Percentiles rank a stretch among this genome's conserved stretches.
phyloP scores from a whole-genome alignment of 2,888 invertebrate species.

The Zygogramma bicolorata region DNA sequence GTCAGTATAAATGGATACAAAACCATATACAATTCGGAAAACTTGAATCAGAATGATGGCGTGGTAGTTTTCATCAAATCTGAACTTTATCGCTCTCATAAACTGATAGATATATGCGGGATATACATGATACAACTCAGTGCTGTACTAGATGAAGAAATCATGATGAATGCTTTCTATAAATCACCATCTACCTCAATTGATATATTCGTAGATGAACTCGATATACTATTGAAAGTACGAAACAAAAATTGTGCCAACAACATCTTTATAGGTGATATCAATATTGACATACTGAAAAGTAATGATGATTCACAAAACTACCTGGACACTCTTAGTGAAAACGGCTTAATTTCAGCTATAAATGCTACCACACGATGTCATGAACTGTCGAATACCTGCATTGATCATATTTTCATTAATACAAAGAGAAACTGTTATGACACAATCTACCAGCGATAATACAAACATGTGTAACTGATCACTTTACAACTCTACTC shows the following conservation, averaged over 20 bases:
- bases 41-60: no score
- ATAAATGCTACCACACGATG: slow-evolving; percentile 7
- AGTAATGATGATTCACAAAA: slow-evolving; percentile 13
- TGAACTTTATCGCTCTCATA: background rate
- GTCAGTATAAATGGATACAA: background rate
- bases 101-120: background rate
- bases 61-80: slow-evolving; percentile 13
- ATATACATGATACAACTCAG: slow-evolving; percentile 4
- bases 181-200: slow-evolving; percentile 3
- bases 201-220: slow-evolving; percentile 13
- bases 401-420: no score
- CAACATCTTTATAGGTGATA: background rate
- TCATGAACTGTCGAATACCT: background rate
- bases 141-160: background rate
- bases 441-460: background rate
- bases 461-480: background rate
- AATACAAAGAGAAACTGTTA: background rate
- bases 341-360: slow-evolving; percentile 6
- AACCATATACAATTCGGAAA: slow-evolving; percentile 7
- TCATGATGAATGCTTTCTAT: slow-evolving; percentile 11
- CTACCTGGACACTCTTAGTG: slow-evolving; percentile 1
- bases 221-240: background rate
- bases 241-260: background rate
- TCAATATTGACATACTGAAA: slow-evolving; percentile 1
- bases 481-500: slow-evolving; percentile 2